These are phyloP conservation scores for Terrapene triunguis DNA, from an alignment of 2,113 vertebrate species.

Conservation along the genomic window DNA sequence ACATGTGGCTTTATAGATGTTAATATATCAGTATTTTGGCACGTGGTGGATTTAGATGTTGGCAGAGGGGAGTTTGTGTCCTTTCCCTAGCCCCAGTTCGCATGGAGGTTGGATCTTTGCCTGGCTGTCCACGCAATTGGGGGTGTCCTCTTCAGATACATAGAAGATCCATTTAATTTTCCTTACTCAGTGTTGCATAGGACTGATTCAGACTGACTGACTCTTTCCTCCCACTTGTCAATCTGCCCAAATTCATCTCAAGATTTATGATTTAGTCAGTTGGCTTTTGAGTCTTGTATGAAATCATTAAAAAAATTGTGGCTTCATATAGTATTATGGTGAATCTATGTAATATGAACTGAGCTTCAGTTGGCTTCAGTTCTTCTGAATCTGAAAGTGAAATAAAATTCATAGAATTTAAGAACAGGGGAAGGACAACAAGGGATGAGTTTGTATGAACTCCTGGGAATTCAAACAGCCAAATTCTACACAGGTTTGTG, in stretches of 20 bases:
- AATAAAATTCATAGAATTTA: background rate
- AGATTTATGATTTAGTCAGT: background rate
- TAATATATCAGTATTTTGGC: background rate
- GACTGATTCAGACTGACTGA: background rate
- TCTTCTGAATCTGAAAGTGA: background rate
- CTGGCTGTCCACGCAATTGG: background rate
- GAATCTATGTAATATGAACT: background rate
- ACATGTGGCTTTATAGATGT: background rate
- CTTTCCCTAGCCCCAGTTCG: background rate
- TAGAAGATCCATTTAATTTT: background rate
- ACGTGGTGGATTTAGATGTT: background rate
- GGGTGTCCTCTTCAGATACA: background rate
- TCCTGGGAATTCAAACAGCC: background rate
- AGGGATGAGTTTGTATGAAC: background rate
- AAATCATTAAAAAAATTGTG: background rate
- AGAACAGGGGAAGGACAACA: background rate
- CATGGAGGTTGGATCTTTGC: background rate
- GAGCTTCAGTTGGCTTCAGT: background rate
- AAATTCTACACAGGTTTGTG: background rate
- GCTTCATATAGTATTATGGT: too few species aligned
- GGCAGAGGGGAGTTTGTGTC: background rate
- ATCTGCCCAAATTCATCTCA: background rate
- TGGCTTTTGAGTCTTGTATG: background rate
- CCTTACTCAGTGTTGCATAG: background rate
- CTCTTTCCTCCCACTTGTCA: background rate